A percentile compares a stretch with the other conserved stretches of the same genome.
phyloP scores from a whole-genome alignment of 2,797 vertebrate species.

The Xenentodon cancila region DNA sequence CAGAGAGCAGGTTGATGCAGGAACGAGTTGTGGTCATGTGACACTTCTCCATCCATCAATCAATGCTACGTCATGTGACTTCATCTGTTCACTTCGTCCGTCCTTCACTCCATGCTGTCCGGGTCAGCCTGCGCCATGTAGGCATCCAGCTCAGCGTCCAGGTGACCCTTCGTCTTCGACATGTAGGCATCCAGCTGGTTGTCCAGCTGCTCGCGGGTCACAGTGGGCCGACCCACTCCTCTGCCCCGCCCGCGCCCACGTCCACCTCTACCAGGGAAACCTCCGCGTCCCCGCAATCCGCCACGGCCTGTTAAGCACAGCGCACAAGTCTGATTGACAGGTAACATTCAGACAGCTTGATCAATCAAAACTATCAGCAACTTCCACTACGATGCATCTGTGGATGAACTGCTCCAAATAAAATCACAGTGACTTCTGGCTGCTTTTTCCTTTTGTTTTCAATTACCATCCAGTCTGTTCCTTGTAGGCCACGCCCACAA shows the following conservation, averaged over 20 bases:
- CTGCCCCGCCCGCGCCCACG: constrained; percentile 87
- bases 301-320: constrained; percentile 82
- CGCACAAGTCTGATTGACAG: neutral
- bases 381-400: too few species aligned
- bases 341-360: too few species aligned
- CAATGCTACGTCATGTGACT: constrained; percentile 20
- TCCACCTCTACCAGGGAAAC: constrained; percentile 86
- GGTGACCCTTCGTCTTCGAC: constrained; percentile 97
- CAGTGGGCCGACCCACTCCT: constrained; percentile 71
- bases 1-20: constrained; percentile 27
- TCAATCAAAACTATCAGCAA: too few species aligned
- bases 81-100: constrained; percentile 13
- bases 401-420: too few species aligned
- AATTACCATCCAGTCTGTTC: too few species aligned
- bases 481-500: too few species aligned
- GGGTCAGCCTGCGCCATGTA: constrained; percentile 98
- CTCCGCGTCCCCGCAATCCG: constrained; percentile 89
- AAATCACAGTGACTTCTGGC: too few species aligned
- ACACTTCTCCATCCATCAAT: constrained; percentile 6
- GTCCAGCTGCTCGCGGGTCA: constrained; percentile 96
- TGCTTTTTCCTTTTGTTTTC: too few species aligned
- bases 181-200: constrained; percentile 98
- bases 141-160: constrained; percentile 95
- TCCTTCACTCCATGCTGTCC: constrained; percentile 86
- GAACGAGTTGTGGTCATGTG: constrained; percentile 16